Evolutionary conservation across 2,888 invertebrate genomes (phyloP).

Genomic region (Eristalis arbustorum): DNA sequence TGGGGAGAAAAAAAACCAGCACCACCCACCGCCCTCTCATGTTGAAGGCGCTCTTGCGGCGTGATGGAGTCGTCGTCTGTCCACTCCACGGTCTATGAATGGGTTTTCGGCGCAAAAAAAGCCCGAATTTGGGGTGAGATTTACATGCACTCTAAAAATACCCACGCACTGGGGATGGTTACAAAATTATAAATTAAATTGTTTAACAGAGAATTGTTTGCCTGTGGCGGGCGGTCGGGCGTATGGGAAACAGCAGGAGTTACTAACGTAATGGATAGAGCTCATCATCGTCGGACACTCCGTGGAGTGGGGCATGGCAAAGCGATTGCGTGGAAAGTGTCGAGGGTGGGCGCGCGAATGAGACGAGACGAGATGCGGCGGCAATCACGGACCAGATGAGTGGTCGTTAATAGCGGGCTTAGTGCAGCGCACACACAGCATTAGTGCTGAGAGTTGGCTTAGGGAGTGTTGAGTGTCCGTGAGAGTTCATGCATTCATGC

Average conservation of each 20-base stretch:
- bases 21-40: neutral
- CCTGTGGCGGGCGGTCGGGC: neutral
- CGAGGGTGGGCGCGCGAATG: neutral
- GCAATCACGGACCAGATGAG: slow-evolving; percentile 33
- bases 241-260: slow-evolving; percentile 1
- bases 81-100: neutral
- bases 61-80: neutral
- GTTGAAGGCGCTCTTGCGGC: neutral
- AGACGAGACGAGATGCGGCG: slow-evolving; percentile 13
- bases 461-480: neutral
- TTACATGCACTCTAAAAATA: slow-evolving; percentile 38
- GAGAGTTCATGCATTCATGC: neutral
- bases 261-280: slow-evolving; percentile 9
- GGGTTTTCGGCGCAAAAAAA: neutral
- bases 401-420: slow-evolving; percentile 38
- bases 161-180: neutral
- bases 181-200: slow-evolving; percentile 51
- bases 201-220: slow-evolving; percentile 10
- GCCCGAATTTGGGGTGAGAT: neutral
- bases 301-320: neutral
- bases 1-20: neutral
- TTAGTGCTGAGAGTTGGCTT: neutral
- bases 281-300: neutral
- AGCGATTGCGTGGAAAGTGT: neutral
- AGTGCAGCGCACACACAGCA: slow-evolving; percentile 6